These are phyloP conservation scores for Dipodomys merriami DNA, from an alignment of 2,113 vertebrate species.

Conservation along the genomic window DNA sequence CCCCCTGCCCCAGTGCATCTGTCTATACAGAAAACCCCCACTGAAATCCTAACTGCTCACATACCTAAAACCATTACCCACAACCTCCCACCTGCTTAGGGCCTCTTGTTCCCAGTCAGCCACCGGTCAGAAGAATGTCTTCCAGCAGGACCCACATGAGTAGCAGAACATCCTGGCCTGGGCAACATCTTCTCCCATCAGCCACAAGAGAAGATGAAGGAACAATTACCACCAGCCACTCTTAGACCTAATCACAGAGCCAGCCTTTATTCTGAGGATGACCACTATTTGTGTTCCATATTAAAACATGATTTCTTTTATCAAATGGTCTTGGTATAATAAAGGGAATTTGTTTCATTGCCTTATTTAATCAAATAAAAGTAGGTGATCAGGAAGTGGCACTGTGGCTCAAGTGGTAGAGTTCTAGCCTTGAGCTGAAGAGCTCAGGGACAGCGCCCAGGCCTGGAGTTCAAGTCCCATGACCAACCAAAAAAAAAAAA, in stretches of 20 bases:
- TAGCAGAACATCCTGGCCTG: background rate
- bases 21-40: background rate
- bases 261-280: background rate
- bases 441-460: no score
- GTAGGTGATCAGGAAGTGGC: background rate
- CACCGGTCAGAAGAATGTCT: background rate
- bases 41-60: background rate
- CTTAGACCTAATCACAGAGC: background rate
- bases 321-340: background rate
- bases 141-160: accelerated
- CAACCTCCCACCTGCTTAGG: background rate
- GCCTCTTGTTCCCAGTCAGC: background rate
- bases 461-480: no score
- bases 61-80: background rate
- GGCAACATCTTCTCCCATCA: accelerated
- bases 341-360: background rate
- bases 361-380: conserved; percentile 35
- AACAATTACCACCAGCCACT: accelerated
- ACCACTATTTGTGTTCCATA: background rate
- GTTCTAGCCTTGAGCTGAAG: no score
- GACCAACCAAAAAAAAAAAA: no score
- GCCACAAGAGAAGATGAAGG: background rate
- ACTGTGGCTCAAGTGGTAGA: no score
- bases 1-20: background rate
- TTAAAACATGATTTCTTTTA: background rate